phyloP scores from a whole-genome alignment of 2,888 invertebrate genomes.

The Eristalinus aeneus region DNA sequence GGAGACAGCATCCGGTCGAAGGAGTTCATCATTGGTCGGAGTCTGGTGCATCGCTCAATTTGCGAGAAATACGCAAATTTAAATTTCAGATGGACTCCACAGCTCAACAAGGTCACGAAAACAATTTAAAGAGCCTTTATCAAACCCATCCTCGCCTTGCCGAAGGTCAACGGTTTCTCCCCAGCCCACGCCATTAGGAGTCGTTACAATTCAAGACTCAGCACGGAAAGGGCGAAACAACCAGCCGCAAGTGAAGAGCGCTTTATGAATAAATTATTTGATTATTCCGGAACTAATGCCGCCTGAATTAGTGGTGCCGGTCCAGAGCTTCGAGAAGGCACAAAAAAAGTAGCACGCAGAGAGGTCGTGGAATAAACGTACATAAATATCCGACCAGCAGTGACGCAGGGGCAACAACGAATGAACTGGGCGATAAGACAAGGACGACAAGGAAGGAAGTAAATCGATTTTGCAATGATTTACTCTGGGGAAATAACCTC shows the following conservation, averaged over 20 bases:
- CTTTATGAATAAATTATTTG: constrained; percentile 64
- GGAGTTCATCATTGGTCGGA: no score
- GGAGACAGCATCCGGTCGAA: no score
- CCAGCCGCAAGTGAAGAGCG: background rate
- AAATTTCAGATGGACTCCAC: no score
- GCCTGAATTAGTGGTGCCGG: constrained; percentile 49
- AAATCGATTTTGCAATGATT: constrained; percentile 68
- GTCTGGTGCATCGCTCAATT: no score
- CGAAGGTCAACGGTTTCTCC: background rate
- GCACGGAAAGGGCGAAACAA: background rate
- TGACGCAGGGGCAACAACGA: constrained; percentile 7
- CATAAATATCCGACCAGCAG: background rate
- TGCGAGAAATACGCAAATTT: no score
- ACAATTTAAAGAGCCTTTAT: no score
- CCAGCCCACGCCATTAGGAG: background rate
- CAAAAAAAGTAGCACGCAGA: background rate
- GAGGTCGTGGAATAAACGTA: constrained; percentile 10
- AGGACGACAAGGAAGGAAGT: constrained; percentile 44
- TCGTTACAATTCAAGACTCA: background rate
- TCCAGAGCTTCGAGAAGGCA: background rate
- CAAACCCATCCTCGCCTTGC: no score
- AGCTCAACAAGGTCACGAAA: no score
- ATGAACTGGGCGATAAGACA: constrained; percentile 51
- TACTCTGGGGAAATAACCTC: constrained; percentile 66
- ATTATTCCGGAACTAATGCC: constrained; percentile 37